Evolutionary conservation across 2,113 vertebrate genomes (phyloP), one percentile per base, ranked within the genome.

Genomic region (Ctenomys sociabilis): DNA sequence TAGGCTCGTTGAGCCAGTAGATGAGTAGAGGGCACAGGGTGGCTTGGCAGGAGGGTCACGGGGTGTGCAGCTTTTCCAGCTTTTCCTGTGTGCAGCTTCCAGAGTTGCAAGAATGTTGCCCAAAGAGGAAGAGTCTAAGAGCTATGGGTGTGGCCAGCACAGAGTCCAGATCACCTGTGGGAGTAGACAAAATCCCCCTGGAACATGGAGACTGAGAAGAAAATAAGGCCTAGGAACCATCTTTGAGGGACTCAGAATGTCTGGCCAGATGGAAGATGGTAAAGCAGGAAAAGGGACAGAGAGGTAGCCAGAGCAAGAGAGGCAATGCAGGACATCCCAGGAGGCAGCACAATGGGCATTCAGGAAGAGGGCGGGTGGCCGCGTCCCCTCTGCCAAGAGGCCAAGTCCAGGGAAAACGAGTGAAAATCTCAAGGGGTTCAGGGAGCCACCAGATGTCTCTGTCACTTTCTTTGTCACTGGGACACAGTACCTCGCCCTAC

Each of bases 41-140:
- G 57, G 40, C 45, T 26, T 73, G 73, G 7, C 66, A 5, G 54
- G 40, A 83, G 16, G 12, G n/a, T 7, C 28, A 45, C 3, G 64
- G 26, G 13, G 26, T 49, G 21, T 59, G 77, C 66, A 68, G 19
- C 40, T 86, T 91, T 94, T 52, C 82, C 61, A 89, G 22, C n/a
- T n/a, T n/a, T n/a, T n/a, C n/a, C n/a, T n/a, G n/a, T n/a, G n/a
- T n/a, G n/a, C n/a, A n/a, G n/a, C n/a, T n/a, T n/a, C n/a, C n/a
- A n/a, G n/a, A n/a, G n/a, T n/a, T 89, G 54, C 3, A 24, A 49
- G 68, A 5, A 3, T 75, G 22, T 68, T 70, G 40, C 45, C 43
- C 78, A 83, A 93, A 95, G 61, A 90, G 40, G 49, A 93, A 84
- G 75, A 72, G 87, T 66, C 63, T 83, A 78, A 84, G 54, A 22